Base-by-base conservation (phyloP, 2,797 vertebrate species). In the Gorsachius magnificus region DNA sequence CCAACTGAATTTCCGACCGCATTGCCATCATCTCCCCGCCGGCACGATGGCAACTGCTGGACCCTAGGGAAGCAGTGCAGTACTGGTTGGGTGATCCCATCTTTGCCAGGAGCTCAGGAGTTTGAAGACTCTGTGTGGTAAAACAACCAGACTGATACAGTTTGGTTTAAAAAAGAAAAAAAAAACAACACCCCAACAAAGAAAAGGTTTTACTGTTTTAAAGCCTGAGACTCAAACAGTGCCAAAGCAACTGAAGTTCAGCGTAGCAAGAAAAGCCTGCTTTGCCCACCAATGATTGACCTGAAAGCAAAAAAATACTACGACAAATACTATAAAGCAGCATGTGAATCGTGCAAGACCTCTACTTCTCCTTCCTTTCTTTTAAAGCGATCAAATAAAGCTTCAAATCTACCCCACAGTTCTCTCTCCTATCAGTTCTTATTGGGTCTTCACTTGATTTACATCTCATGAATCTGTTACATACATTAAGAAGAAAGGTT, bases 21-120 rank as follows among this genome's bases (percentile, higher is more conserved):
- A 1, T 21, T 85, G 38, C 38, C 64, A 54, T 36, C 31, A 25
- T 7, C 25, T 74, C 33, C 48, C 36, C 0, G 3, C 20, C 3
- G 1, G 46, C 3, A 1, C 0, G 2, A 48, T 1, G 2, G 43
- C 2, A 17, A 48, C 22, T 26, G 31, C 31, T 0, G 1, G 41
- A 86, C 28, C 63, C 53, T 38, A 0, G 4, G 51, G 58, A 85
- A 66, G 71, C 2, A 0, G 28, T 31, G 45, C 7, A 48, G 33
- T 16, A 24, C 29, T 12, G 38, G 6, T 4, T 36, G 22, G 45
- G 64, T 45, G 58, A 70, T 65, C 57, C 54, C 0, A 0, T 36
- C 56, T 60, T 51, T 61, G 63, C 36, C 64, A 71, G 31, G 33
- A 68, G n/a, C 29, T 60, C 14, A 4, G 71, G 28, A 64, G 12